Conservation (phyloP, 30 jellyfish, hydroid and myxozoan genomes). For the Pelagia noctiluca region DNA sequence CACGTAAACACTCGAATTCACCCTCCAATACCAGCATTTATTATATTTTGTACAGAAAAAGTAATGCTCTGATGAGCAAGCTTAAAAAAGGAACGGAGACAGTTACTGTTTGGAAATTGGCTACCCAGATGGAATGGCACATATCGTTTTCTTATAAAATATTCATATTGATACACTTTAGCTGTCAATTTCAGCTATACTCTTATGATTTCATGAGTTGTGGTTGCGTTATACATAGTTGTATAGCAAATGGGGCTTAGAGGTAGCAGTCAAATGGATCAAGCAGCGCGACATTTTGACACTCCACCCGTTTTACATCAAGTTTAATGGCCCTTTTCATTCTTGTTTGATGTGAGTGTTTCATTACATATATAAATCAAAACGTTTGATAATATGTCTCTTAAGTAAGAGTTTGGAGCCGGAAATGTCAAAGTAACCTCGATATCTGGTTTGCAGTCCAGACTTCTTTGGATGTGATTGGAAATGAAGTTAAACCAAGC, state of each 20-base stretch:
- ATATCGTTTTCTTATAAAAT: neutral
- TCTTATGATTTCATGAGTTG: too few relatives aligned
- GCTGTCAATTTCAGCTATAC: too few relatives aligned
- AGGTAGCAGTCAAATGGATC: neutral
- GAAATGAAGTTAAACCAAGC: neutral
- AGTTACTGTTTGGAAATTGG: neutral
- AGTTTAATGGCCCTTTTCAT: conserved; percentile 14
- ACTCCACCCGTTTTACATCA: conserved; percentile 7
- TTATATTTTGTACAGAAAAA: neutral
- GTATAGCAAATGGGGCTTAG: too few relatives aligned
- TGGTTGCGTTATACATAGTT: too few relatives aligned
- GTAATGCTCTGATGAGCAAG: neutral
- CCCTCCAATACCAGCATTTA: neutral
- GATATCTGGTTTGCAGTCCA: conserved; percentile 4
- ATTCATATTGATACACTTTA: neutral
- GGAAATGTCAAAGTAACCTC: neutral
- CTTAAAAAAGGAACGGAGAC: neutral
- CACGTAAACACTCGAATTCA: neutral
- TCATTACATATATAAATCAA: neutral
- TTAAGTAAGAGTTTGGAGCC: neutral
- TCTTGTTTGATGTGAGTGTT: neutral
- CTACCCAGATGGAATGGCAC: conserved; percentile 2
- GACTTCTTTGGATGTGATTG: conserved; percentile 5
- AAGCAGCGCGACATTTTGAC: neutral
- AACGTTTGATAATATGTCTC: neutral